Evolutionary conservation across 30 jellyfish, hydroid and myxozoan genomes (phyloP).

Genomic region (Nemopilema nomurai): DNA sequence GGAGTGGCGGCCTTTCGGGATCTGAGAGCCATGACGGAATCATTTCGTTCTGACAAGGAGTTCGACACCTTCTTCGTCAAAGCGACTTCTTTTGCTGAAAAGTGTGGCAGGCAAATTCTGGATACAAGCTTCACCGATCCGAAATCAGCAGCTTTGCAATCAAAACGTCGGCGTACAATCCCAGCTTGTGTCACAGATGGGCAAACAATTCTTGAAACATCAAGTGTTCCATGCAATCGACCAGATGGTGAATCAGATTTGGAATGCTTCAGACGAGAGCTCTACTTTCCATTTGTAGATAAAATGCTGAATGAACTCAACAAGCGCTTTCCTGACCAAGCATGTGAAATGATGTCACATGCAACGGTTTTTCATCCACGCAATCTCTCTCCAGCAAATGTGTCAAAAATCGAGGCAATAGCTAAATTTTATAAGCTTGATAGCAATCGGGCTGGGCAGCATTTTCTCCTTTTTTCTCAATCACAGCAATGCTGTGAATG

Average conservation of each 20-base stretch:
- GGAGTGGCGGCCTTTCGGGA: slow-evolving; percentile 30
- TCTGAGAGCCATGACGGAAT: slow-evolving; percentile 25
- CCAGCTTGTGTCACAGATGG: slow-evolving; percentile 40
- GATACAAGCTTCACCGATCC: slow-evolving; percentile 8
- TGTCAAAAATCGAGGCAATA: background rate
- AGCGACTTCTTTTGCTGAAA: slow-evolving; percentile 26
- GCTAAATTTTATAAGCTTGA: slow-evolving; percentile 28
- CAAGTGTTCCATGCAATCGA: slow-evolving; percentile 33
- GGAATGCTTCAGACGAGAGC: slow-evolving; percentile 56
- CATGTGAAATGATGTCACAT: slow-evolving; percentile 44
- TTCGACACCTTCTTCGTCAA: slow-evolving; percentile 1
- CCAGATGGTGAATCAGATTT: slow-evolving; percentile 35
- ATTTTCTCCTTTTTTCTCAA: slow-evolving; percentile 29
- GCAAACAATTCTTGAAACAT: slow-evolving; percentile 32
- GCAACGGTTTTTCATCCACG: slow-evolving; percentile 46
- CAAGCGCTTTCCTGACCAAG: slow-evolving; percentile 43
- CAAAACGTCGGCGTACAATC: slow-evolving; percentile 11
- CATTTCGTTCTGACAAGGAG: slow-evolving; percentile 11
- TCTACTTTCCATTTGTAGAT: slow-evolving; percentile 23
- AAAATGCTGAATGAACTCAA: slow-evolving; percentile 28
- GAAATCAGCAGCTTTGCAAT: background rate
- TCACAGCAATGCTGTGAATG: slow-evolving; percentile 39
- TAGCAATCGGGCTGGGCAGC: slow-evolving; percentile 38
- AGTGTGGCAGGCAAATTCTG: slow-evolving; percentile 6
- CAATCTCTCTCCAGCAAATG: slow-evolving; percentile 9